Conservation (phyloP, 1,140 invertebrate species). For the Neelides sp. region DNA sequence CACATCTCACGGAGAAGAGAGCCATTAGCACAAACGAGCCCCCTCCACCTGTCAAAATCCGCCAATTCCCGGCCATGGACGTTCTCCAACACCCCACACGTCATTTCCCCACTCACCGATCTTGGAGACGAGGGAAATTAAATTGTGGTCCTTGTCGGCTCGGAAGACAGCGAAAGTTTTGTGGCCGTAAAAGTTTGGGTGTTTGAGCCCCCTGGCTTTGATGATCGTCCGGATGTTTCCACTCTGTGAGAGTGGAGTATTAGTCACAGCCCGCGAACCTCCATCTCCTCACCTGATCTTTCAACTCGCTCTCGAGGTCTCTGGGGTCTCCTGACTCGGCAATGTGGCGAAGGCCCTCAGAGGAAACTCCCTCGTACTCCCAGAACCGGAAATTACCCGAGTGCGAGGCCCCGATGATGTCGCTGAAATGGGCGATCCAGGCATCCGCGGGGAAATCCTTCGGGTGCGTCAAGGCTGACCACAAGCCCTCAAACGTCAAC, state of each 20-base stretch:
- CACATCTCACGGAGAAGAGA: too few relatives aligned
- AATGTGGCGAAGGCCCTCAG: slow-evolving; percentile 80
- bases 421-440: slow-evolving; percentile 93
- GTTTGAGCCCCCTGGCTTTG: slow-evolving; percentile 86
- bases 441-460: slow-evolving; percentile 82
- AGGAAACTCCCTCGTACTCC: slow-evolving; percentile 79
- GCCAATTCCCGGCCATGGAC: too few relatives aligned
- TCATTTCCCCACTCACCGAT: slow-evolving; percentile 48
- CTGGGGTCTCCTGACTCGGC: slow-evolving; percentile 87
- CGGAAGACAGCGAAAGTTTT: slow-evolving; percentile 65
- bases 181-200: slow-evolving; percentile 80
- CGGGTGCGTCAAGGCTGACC: slow-evolving; percentile 91
- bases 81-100: too few relatives aligned
- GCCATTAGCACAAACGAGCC: too few relatives aligned
- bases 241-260: slow-evolving; percentile 43
- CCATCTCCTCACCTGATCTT: slow-evolving; percentile 48
- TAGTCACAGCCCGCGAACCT: too few relatives aligned
- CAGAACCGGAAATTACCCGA: slow-evolving; percentile 81
- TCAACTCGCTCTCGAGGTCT: slow-evolving; percentile 80
- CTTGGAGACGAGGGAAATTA: slow-evolving; percentile 88
- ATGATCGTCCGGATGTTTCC: slow-evolving; percentile 78
- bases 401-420: slow-evolving; percentile 92
- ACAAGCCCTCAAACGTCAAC: slow-evolving; percentile 87
- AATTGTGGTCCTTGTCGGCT: slow-evolving; percentile 74
- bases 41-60: too few relatives aligned